phyloP scores from a whole-genome alignment of 2,888 invertebrate genomes.

The Cerceris rybyensis region DNA sequence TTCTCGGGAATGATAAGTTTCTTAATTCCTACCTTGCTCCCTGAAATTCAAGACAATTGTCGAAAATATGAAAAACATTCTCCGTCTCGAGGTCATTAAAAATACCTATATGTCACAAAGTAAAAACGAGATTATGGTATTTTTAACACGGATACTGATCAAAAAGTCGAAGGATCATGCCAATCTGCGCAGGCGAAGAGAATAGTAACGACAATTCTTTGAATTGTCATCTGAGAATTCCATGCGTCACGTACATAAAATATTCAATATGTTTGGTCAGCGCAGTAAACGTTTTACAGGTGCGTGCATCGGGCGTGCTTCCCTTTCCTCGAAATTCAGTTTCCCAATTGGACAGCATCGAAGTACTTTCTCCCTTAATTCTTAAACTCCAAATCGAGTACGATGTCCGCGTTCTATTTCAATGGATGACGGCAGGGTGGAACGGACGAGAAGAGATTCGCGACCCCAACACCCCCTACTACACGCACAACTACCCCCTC shows the following conservation, averaged over 20 bases:
- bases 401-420: slow-evolving; percentile 66
- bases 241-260: slow-evolving; percentile 29
- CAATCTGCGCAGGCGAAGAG: slow-evolving; percentile 3
- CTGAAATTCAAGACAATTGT: too few relatives aligned
- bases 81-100: too few relatives aligned
- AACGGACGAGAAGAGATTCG: slow-evolving; percentile 67
- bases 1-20: too few relatives aligned
- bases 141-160: not conserved
- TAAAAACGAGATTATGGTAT: not conserved
- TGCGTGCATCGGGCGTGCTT: too few relatives aligned
- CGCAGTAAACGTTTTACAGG: too few relatives aligned
- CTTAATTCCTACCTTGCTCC: too few relatives aligned
- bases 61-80: too few relatives aligned
- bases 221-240: slow-evolving; percentile 32
- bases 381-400: slow-evolving; percentile 59
- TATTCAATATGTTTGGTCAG: slow-evolving; percentile 19
- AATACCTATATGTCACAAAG: not conserved
- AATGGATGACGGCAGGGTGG: slow-evolving; percentile 56
- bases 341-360: slow-evolving; percentile 14
- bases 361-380: slow-evolving; percentile 52
- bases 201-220: slow-evolving; percentile 29
- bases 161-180: slow-evolving; percentile 25
- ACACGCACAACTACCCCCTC: slow-evolving; percentile 29
- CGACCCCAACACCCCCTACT: slow-evolving; percentile 65
- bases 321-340: slow-evolving; percentile 33